Conservation (phyloP, 2,797 vertebrate genomes). For the Acanthurus tractus region DNA sequence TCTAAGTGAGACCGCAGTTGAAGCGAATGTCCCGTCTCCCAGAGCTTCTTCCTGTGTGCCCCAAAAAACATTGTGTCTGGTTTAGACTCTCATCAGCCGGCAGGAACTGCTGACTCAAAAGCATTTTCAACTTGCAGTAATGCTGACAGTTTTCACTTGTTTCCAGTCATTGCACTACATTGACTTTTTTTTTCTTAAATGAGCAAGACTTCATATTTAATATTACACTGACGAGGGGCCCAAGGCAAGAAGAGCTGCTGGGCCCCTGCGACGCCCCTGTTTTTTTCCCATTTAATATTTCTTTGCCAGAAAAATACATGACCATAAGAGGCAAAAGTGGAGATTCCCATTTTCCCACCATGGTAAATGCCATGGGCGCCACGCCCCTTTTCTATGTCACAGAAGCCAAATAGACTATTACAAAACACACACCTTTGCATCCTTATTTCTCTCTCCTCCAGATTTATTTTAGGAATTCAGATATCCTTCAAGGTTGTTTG, state of each 20-base stretch:
- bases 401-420: no score
- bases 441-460: no score
- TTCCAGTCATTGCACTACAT: not conserved
- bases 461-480: no score
- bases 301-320: no score
- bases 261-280: not conserved
- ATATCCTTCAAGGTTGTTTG: no score
- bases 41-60: not conserved
- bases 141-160: not conserved
- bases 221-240: no score
- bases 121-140: not conserved
- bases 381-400: no score
- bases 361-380: no score
- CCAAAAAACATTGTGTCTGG: not conserved
- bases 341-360: no score
- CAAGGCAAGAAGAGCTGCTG: not conserved
- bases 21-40: not conserved
- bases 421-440: no score
- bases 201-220: no score
- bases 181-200: not conserved
- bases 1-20: not conserved
- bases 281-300: not conserved
- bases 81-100: slow-evolving; percentile 3
- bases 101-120: slow-evolving; percentile 5
- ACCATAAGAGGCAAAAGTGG: no score